Evolutionary conservation across 2,888 invertebrate species (phyloP), one percentile per base, ranked within the genome.

Genomic region (Autographa gamma): DNA sequence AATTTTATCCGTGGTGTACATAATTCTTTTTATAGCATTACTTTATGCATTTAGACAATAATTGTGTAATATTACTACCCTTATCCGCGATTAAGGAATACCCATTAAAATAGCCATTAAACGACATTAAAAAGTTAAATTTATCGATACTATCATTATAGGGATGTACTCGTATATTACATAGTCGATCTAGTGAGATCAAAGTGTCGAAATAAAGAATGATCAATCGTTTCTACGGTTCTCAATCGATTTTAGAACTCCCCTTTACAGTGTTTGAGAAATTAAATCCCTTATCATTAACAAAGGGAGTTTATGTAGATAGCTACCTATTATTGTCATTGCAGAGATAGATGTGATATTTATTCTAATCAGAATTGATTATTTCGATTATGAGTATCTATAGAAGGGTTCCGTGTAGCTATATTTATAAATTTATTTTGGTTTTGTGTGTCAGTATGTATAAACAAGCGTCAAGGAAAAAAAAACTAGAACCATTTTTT

Each of bases 181-280:
- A 59, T 34, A n/a, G n/a, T n/a, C n/a, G 48, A 48, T 48, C 48
- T 16, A n/a, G 8, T n/a, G 48, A 48, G 48, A 48, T 66, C 41
- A 34, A 63, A 69, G n/a, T 66, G 74, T 69, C 74, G 64, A 52
- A 59, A 19, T 18, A 4, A 9, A 31, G 18, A 63, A 52, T 66
- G 60, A 69, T 74, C 8, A 54, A 74, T 69, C 11, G 60, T 48
- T 25, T 56, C 19, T 19, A 56, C 25, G 54, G 41, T 16, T 48
- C 34, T 52, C 60, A 63, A 66, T 60, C 25, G 65, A 66, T 74
- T 74, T 74, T 34, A 52, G 16, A 25, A 62, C 58, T 25, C 41
- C 61, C 34, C 9, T 18, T 61, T 32, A 19, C 63, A 59, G 52
- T 16, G 32, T 48, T 48, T 48, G n/a, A 48, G n/a, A 48, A 48